A percentile compares a stretch with the other conserved stretches of the same genome.
These are phyloP conservation scores for Lophochroa leadbeateri DNA, from an alignment of 2,113 vertebrate species.

Conservation along the genomic window DNA sequence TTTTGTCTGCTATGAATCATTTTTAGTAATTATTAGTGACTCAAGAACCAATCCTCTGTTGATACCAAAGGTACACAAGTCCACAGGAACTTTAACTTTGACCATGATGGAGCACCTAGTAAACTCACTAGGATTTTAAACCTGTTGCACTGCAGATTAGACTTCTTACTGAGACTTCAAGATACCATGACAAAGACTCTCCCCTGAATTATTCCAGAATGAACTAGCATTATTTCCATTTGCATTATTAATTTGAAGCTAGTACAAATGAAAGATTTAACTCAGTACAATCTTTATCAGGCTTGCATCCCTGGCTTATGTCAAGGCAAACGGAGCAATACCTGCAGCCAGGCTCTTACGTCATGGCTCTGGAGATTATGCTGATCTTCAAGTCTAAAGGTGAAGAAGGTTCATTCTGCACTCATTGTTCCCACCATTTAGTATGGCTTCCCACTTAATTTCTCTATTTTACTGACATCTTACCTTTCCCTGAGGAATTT, in stretches of 20 bases:
- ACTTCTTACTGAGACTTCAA: background rate
- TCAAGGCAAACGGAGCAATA: background rate
- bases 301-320: background rate
- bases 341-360: background rate
- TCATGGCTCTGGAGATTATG: background rate
- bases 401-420: background rate
- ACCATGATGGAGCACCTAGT: background rate
- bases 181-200: background rate
- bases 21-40: background rate
- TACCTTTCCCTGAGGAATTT: background rate
- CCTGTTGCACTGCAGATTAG: background rate
- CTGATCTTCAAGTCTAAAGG: background rate
- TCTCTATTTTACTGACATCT: background rate
- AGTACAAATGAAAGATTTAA: background rate
- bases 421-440: background rate
- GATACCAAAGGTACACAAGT: background rate
- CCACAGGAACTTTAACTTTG: background rate
- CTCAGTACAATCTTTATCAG: background rate
- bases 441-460: background rate
- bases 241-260: background rate
- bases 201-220: background rate
- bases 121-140: background rate
- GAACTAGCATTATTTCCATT: background rate
- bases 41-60: background rate
- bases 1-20: background rate